Base-by-base conservation (phyloP, 2,797 vertebrate genomes). In the Basileuterus tristriatus region DNA sequence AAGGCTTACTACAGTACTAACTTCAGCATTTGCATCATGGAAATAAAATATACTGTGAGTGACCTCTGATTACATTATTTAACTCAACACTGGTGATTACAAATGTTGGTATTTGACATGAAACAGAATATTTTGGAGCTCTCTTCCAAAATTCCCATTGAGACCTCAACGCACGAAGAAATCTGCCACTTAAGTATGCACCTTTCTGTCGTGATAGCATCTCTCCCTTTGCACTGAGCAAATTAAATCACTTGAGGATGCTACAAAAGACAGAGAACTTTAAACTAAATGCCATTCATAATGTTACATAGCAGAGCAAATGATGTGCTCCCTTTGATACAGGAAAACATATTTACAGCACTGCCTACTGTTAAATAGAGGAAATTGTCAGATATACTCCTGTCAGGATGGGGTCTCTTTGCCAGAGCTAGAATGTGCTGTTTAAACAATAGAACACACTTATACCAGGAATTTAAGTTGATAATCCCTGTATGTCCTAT, bases 251-350 rank as follows among this genome's bases (percentile, higher is more conserved):
- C 92, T 93, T 94, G 96, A 95, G 96, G 95, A 93, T 82, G 82
- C 76, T 93, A 94, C 86, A 88, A 94, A 97, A 97, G 95, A 96
- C 84, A 94, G 93, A 96, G 97, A 96, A 95, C 76, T 95, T 97
- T 95, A 96, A 97, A 96, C 95, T 93, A 93, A 97, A 97, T 96
- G 96, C 80, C 96, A 97, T 94, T 97, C 93, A 96, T 68, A 97
- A 89, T 49, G 91, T 82, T 92, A 94, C 79, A 97, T 95, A 97
- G 95, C 39, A 60, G 93, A 96, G 91, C 63, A 97, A 96, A 97
- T 94, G 59, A 96, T 36, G 74, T 86, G 76, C 80, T 97, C 79
- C 55, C 94, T 97, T 96, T 97, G 93, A 97, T 97, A 96, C 3
- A 94, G 65, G 81, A 96, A 97, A 97, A 96, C 67, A 83, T 67